Conservation (phyloP, 2,113 vertebrate species). For the Triplophysa siluroides region DNA sequence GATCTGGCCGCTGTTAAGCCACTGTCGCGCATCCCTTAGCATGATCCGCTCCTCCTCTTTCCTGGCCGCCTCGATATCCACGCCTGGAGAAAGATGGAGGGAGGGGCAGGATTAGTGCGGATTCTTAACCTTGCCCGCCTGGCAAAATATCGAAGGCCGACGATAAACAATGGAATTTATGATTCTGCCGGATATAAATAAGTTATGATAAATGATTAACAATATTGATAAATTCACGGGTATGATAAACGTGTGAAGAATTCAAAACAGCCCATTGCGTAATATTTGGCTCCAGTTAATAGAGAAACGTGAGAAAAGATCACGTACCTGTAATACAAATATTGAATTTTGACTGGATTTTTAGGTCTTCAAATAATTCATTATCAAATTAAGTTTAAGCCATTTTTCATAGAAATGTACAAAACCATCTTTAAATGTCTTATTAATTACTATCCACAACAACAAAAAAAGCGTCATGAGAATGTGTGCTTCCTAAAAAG, state of each 20-base stretch:
- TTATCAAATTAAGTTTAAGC: too few species aligned
- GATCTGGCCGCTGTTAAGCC: slow-evolving; percentile 97
- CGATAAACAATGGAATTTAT: not conserved
- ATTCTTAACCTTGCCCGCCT: not conserved
- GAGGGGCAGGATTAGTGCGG: slow-evolving; percentile 42
- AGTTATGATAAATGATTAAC: too few species aligned
- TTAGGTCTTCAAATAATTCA: too few species aligned
- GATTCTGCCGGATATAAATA: too few species aligned
- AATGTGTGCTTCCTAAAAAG: not conserved
- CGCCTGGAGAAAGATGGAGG: slow-evolving; percentile 70
- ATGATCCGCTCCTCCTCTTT: slow-evolving; percentile 98
- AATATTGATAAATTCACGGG: too few species aligned
- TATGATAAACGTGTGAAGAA: not conserved
- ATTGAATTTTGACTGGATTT: too few species aligned
- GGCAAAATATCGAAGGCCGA: not conserved
- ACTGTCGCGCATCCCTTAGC: slow-evolving; percentile 94
- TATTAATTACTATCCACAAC: too few species aligned
- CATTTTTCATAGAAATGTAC: too few species aligned
- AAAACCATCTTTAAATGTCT: too few species aligned
- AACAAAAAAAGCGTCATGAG: not conserved
- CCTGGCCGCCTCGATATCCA: slow-evolving; percentile 95
- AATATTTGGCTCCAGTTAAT: not conserved
- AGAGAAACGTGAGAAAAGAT: too few species aligned
- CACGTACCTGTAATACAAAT: too few species aligned
- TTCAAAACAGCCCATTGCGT: not conserved